Base-by-base conservation (phyloP, 64 coral and sea anemone species). In the Porites lutea region DNA sequence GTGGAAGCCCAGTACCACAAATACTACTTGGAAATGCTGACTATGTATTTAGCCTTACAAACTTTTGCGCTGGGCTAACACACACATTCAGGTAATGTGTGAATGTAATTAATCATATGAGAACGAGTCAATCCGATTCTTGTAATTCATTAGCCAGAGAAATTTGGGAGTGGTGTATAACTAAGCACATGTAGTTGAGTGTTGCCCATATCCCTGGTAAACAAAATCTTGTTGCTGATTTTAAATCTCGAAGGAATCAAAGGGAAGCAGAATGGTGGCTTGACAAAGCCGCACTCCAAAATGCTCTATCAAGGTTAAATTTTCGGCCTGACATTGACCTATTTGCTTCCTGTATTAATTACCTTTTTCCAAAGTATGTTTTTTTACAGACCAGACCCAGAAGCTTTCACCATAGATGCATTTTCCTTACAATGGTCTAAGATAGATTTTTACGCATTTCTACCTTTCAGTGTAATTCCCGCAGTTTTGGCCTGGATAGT, bases 121-220 rank as follows among this genome's bases (percentile, higher is more conserved):
- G 88, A 51, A 91, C 89, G 22, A 91, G 67, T 72, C 89, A 83
- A 23, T 91, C 66, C 0, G 79, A 55, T 71, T 45, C 21, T 37
- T 83, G 89, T 82, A 83, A 91, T 61, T 50, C 43, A 9, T 52
- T 90, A 71, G 88, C 75, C 12, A 79, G 53, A 20, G 48, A 67
- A 51, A 90, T 90, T 82, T 91, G 89, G 89, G 77, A 91, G 21
- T 91, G 89, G 89, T 91, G 78, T 82, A 91, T 91, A 67, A 19
- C 21, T 10, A 52, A 65, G 44, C n/a, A 71, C 12, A 73, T 82
- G 1, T 86, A 48, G 43, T 0, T 90, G 7, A 78, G 50, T 44
- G 60, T n/a, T 49, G 88, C 88, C 18, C 88, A 90, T 67, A 90
- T 68, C 45, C 86, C 86, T 74, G 86, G 71, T 11, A 61, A 76